Conservation (phyloP, 2,797 vertebrate species). For the Bovichtus variegatus region DNA sequence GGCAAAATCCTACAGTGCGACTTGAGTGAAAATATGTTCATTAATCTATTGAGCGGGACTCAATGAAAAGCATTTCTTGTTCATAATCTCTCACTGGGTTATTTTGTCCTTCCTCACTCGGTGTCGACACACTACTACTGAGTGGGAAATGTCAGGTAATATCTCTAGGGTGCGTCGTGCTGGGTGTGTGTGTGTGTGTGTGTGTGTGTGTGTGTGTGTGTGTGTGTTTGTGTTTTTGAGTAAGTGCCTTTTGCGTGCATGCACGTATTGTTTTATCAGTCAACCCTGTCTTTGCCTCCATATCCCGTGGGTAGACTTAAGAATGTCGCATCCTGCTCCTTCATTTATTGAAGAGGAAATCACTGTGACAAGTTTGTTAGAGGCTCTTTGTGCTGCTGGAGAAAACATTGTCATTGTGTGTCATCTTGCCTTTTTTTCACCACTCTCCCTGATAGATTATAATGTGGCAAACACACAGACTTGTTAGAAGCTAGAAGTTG, state of each 20-base stretch:
- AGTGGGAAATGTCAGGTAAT: constrained; percentile 78
- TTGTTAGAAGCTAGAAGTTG: constrained; percentile 41
- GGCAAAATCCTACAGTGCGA: constrained; percentile 77
- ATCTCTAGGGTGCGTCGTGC: constrained; percentile 66
- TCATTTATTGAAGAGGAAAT: constrained; percentile 77
- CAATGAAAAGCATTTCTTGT: constrained; percentile 77
- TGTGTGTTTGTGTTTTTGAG: constrained; percentile 34
- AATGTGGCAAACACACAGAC: constrained; percentile 57
- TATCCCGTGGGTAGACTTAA: constrained; percentile 70
- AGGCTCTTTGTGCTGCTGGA: constrained; percentile 67
- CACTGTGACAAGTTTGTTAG: constrained; percentile 77
- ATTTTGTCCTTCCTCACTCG: constrained; percentile 67
- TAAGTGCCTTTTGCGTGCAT: constrained; percentile 58
- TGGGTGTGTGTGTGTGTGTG: constrained; percentile 41
- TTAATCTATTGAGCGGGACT: constrained; percentile 78
- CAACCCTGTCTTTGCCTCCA: constrained; percentile 66
- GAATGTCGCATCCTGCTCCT: constrained; percentile 53
- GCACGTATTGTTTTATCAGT: constrained; percentile 76
- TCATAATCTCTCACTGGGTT: constrained; percentile 75
- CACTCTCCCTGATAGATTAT: constrained; percentile 61
- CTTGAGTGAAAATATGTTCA: constrained; percentile 81
- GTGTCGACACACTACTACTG: constrained; percentile 47
- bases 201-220: constrained; percentile 39
- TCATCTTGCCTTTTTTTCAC: constrained; percentile 49
- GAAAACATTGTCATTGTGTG: constrained; percentile 75